Conservation (phyloP, 2,888 invertebrate species). For the Ophion ventricosus region DNA sequence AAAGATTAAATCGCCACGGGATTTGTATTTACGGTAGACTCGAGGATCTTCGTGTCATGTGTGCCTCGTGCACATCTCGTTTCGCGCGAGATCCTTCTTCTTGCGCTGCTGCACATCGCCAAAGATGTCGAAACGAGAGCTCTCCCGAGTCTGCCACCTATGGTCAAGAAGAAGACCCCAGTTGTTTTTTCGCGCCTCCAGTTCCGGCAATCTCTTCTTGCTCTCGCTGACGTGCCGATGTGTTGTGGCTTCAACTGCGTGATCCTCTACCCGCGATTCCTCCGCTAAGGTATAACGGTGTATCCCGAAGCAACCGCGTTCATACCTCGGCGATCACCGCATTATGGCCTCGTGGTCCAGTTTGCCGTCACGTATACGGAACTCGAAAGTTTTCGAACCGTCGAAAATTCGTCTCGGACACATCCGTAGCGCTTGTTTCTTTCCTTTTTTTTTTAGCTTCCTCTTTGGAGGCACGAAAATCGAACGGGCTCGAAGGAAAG, state of each 20-base stretch:
- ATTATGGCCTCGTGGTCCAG: conserved; percentile 75
- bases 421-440: neutral
- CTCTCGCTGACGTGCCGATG: conserved; percentile 14
- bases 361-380: conserved; percentile 46
- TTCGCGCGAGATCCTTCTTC: conserved; percentile 39
- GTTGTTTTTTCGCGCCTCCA: conserved; percentile 53
- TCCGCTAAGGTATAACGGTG: conserved; percentile 72
- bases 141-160: conserved; percentile 52
- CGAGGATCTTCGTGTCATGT: conserved; percentile 5
- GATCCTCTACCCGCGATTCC: conserved; percentile 14
- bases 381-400: conserved; percentile 27
- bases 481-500: neutral
- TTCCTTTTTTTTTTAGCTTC: neutral
- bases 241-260: neutral
- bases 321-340: conserved; percentile 31
- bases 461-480: neutral
- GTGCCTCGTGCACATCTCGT: conserved; percentile 7
- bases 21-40: neutral
- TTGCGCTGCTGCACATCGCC: conserved; percentile 36
- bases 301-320: neutral
- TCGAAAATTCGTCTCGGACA: conserved; percentile 28
- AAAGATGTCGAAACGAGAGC: conserved; percentile 63
- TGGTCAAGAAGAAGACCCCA: conserved; percentile 56
- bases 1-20: conserved; percentile 26
- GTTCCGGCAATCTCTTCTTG: conserved; percentile 61